Conservation (phyloP, 53 echinoderm and acorn worm genomes). For the Crossaster papposus region DNA sequence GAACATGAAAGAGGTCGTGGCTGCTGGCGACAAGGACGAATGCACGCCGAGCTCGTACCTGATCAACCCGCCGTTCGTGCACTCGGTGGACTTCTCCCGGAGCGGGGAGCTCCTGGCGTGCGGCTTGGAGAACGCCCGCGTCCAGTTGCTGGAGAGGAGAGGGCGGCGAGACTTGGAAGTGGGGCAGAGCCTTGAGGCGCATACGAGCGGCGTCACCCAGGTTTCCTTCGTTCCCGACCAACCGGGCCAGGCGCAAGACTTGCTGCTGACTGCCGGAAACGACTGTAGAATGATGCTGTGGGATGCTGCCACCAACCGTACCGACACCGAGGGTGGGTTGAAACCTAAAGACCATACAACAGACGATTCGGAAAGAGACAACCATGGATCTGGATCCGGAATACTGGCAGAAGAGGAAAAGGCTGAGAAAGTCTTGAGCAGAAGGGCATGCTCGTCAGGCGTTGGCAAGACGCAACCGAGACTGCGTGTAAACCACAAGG, state of each 20-base stretch:
- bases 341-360: not conserved
- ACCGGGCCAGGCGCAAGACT: conserved; percentile 19
- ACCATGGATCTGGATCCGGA: not conserved
- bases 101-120: conserved; percentile 50
- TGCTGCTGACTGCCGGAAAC: conserved; percentile 65
- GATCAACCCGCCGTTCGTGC: conserved; percentile 69
- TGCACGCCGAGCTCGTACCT: conserved; percentile 32
- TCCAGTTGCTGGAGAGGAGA: conserved; percentile 58
- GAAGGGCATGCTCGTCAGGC: not conserved
- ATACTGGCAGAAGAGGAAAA: not conserved
- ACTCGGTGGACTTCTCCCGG: conserved; percentile 52
- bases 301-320: conserved; percentile 13
- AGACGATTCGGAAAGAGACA: no score
- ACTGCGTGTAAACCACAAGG: conserved; percentile 29
- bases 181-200: conserved; percentile 36
- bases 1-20: conserved; percentile 46
- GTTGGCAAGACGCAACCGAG: not conserved
- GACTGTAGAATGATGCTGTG: conserved; percentile 67
- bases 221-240: conserved; percentile 36
- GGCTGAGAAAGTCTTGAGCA: not conserved
- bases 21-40: not conserved
- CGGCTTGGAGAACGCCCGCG: conserved; percentile 62
- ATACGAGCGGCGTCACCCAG: conserved; percentile 68
- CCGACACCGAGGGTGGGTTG: not conserved
- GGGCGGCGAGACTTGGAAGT: conserved; percentile 29